Base-by-base conservation (phyloP, 2,888 invertebrate genomes). In the Tipula confusa region DNA sequence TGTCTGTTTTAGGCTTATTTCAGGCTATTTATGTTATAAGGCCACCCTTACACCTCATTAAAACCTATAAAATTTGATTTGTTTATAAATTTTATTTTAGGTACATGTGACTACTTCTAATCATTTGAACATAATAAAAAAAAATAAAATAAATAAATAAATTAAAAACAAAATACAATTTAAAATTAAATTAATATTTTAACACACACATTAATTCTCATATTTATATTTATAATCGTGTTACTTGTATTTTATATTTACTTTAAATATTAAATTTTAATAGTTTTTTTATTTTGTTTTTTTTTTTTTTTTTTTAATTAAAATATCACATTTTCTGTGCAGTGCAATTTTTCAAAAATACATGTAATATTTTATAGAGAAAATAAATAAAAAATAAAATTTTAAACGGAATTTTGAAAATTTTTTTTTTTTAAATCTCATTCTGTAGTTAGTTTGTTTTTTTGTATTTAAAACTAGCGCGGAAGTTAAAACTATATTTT, bases 61-160 rank as follows among this genome's bases (percentile, higher is more conserved):
- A 64, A 64, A 64, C 64, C 64, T 64, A 64, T 64, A 64, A 64
- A 64, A 64, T 64, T 64, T 64, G 24, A 64, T 64, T 43, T 13
- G 3, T 79, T 29, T 79, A 79, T 79, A 15, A n/a, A 80, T 80
- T 29, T 80, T 80, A 81, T 82, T 85, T 84, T 84, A 85, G 85
- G 85, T 85, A 85, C 85, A 84, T 84, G 85, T 85, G 85, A 85
- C 85, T 85, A 84, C 85, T 85, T 83, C 80, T 64, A 64, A 64
- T 64, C 64, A 24, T 64, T 24, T 24, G 4, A 64, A 64, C 15
- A n/a, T 18, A 64, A 64, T 64, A 38, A 38, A 13, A 0, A 38
- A 31, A 5, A 38, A 38, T 38, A 38, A 38, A 31, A 64, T 64
- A 28, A 79, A 18, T 28, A 29, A 80, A 29, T 29, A 80, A 29